Base-by-base conservation (phyloP, 2,797 vertebrate genomes). In the Semotilus atromaculatus region DNA sequence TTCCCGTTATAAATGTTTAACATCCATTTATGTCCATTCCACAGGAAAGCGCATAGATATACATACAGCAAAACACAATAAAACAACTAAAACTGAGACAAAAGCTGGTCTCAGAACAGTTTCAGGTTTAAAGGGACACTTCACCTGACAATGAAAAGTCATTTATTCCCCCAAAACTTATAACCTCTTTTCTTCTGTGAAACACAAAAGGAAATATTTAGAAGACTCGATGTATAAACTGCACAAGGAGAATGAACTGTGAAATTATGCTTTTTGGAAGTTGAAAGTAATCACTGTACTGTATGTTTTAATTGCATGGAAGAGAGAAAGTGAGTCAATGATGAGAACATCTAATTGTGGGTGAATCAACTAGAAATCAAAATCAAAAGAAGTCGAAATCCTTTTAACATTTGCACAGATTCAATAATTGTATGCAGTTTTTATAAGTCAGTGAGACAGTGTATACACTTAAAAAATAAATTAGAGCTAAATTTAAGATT, bases 11-110 rank as follows among this genome's bases (percentile, higher is more conserved):
- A 26, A 73, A 64, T 66, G 81, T 75, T 38, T 36, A 74, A 40
- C 72, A 53, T 83, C 21, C 73, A 36, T 82, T 14, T 82, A 19
- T 75, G 81, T 75, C 43, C 60, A 75, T 83, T 21, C 16, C 23
- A 67, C 43, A 26, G 71, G 14, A 64, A 34, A 48, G 1, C 5
- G 0, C 29, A 0, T 7, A 48, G 26, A 73, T 9, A n/a, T 18
- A 4, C 53, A n/a, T 10, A 73, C 0, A 58, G 34, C 14, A 38
- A 64, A 74, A 48, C 21, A 51, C 14, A 38, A 5, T 19, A 43
- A 43, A 51, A 55, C 21, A 38, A 16, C 73, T 53, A 64, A 64
- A 29, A 34, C 45, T 21, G 29, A 55, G 13, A 36, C 48, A 38
- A n/a, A 40, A 5, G 26, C 16, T 60, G 53, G 3, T 60, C 9